Base-by-base conservation (phyloP, 64 coral and sea anemone species). In the Porites lutea region DNA sequence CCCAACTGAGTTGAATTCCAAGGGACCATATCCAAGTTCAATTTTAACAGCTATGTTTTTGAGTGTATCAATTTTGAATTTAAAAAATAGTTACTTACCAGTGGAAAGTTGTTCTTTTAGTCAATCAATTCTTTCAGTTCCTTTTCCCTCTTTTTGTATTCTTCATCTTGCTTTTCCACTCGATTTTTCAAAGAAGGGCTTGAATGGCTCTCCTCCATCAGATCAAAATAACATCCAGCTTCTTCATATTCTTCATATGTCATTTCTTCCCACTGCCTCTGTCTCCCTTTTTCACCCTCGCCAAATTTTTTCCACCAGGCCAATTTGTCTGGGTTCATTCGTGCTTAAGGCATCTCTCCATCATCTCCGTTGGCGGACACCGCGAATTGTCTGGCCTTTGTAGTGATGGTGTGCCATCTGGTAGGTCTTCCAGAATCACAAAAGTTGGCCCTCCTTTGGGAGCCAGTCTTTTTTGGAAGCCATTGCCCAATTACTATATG, bases 381-480 rank as follows among this genome's bases (percentile, higher is more conserved):
- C 50, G 51, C 23, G 37, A 11, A 65, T 80, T 79, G 9, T 74
- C 88, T 19, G 63, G 88, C 23, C 27, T 60, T 23, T 55, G 37
- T 9, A 76, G 7, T 8, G 6, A 64, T 6, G 59, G 74, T 3
- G 27, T 0, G 27, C 75, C 88, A 8, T 14, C 10, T 49, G 88
- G 75, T 10, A 68, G 49, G 10, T 51, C 14, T 52, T 68, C 49
- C 43, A 90, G 45, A n/a, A 80, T 77, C 15, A 79, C 45, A 60
- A 86, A 88, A 55, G 81, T 0, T 37, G 27, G 27, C 59, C 75
- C 48, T 76, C 90, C 49, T 64, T 66, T 66, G 73, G 82, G 3
- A 79, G 82, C 80, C 90, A 92, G 9, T 87, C 70, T 44, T 93
- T 93, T 22, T 52, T 78, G 5, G 60, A 53, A 45, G 91, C 72